Percentiles rank a stretch among this genome's conserved stretches.
These are phyloP conservation scores for Whitmania pigra DNA, from an alignment of 1,140 invertebrate genomes.

Conservation along the genomic window DNA sequence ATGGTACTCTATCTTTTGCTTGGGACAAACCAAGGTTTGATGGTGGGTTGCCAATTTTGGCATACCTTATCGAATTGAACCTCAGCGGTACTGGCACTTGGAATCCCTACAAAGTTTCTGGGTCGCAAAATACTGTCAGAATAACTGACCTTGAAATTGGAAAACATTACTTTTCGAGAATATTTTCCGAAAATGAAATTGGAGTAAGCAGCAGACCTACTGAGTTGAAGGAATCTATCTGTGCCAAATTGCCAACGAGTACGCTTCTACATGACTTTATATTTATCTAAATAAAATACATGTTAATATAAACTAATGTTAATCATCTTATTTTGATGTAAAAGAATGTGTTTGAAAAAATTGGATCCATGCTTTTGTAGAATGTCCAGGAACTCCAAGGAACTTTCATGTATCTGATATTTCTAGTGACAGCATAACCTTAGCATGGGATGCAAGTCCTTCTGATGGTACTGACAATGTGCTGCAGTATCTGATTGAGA, in stretches of 20 bases:
- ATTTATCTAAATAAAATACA: background rate
- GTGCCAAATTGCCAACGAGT: conserved; percentile 12
- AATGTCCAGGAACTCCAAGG: conserved; percentile 51
- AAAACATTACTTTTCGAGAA: conserved; percentile 89
- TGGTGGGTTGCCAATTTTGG: conserved; percentile 78
- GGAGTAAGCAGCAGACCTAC: conserved; percentile 75
- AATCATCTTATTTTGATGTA: too few species aligned
- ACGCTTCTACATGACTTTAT: background rate
- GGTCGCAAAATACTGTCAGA: background rate
- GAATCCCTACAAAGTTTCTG: background rate
- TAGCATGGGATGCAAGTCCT: conserved; percentile 58
- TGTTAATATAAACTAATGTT: background rate
- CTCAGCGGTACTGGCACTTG: conserved; percentile 1
- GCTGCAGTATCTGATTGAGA: conserved; percentile 73
- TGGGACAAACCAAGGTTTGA: conserved; percentile 74
- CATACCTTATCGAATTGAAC: conserved; percentile 64
- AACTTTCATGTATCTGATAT: conserved; percentile 65
- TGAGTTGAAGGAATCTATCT: conserved; percentile 59
- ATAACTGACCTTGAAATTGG: conserved; percentile 73
- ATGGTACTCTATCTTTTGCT: conserved; percentile 77
- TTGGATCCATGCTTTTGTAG: conserved; percentile 10
- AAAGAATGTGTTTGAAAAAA: background rate
- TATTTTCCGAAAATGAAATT: conserved; percentile 83
- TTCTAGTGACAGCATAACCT: conserved; percentile 70
- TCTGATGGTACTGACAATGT: conserved; percentile 56